Base-by-base conservation (phyloP, 2,113 vertebrate genomes). In the Hippocampus zosterae region DNA sequence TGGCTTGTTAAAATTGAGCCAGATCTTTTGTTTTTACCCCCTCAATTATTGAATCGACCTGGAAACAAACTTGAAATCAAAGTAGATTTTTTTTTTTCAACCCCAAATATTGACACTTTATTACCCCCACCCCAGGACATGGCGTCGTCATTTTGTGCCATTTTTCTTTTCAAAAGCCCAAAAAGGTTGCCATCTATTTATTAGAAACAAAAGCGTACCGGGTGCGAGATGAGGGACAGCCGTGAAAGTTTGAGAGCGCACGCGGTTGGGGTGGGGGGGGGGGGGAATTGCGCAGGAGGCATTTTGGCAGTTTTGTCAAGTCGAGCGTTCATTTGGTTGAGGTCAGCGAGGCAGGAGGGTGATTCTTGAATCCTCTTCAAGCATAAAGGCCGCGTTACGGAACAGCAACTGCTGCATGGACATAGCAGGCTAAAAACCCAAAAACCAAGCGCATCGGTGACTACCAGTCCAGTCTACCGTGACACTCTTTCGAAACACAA, bases 381-480 rank as follows among this genome's bases (percentile, higher is more conserved):
- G 68, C 60, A 66, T n/a, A 62, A 64, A 81, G 77, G 70, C 4
- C n/a, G 48, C 16, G 15, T 18, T 16, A 50, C 63, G 21, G 0
- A 60, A 70, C 83, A 77, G 77, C 82, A 83, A 80, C 72, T 67
- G 10, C 78, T 81, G 76, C 73, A 72, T 73, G 25, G 56, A 46
- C 67, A 72, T 75, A 84, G 81, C 79, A 80, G 80, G 77, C 81
- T 55, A 37, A 53, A 37, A 53, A 69, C 66, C 71, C 68, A 79
- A 74, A 33, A 73, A 33, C 59, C 74, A 12, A 50, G 60, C 41
- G 76, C 42, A 71, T 76, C 9, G 74, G 72, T 73, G 77, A 74
- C 72, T 78, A 76, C 60, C 50, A 46, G 68, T 82, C 16, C 37
- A 57, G 40, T 40, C 3, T 5, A 25, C 15, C 6, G 71, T 64